Conservation (phyloP, 2,113 vertebrate species). For the Collichthys lucidus region DNA sequence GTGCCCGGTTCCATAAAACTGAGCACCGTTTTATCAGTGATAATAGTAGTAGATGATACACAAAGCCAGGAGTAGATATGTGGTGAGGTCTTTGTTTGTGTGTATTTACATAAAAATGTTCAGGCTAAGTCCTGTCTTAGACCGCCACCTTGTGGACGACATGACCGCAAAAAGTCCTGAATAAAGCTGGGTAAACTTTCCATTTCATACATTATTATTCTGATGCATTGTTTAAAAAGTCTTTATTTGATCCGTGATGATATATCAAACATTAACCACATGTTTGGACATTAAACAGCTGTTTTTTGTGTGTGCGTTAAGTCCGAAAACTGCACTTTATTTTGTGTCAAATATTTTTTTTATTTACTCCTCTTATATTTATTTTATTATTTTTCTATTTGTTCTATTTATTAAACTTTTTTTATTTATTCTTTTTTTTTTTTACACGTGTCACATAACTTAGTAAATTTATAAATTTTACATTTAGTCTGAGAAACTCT, state of each 20-base stretch:
- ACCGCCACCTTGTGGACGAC: slow-evolving; percentile 72
- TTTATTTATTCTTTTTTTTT: slow-evolving; percentile 48
- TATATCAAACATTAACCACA: slow-evolving; percentile 10
- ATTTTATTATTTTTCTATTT: slow-evolving; percentile 53
- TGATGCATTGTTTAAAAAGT: slow-evolving; percentile 1
- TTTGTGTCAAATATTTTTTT: slow-evolving; percentile 61
- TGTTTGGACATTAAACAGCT: slow-evolving; percentile 45
- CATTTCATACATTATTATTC: slow-evolving; percentile 6
- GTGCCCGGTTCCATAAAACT: slow-evolving; percentile 66
- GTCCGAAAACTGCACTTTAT: slow-evolving; percentile 81
- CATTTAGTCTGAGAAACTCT: slow-evolving; percentile 38
- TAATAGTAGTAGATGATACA: slow-evolving; percentile 15
- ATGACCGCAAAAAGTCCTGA: slow-evolving; percentile 12
- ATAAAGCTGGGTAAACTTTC: slow-evolving; percentile 6
- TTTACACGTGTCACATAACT: slow-evolving; percentile 4
- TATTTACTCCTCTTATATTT: slow-evolving; percentile 46
- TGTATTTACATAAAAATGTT: slow-evolving; percentile 20
- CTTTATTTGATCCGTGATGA: slow-evolving; percentile 26
- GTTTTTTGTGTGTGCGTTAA: slow-evolving; percentile 50
- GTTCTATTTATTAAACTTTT: slow-evolving; percentile 62
- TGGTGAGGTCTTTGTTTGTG: slow-evolving; percentile 51
- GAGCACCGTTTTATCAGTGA: slow-evolving; percentile 58
- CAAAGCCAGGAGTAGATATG: slow-evolving; percentile 38
- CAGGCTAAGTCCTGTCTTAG: slow-evolving; percentile 39
- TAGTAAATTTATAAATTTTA: slow-evolving; percentile 36